phyloP scores from a whole-genome alignment of 2,797 vertebrate species.

The Hydrolagus colliei region DNA sequence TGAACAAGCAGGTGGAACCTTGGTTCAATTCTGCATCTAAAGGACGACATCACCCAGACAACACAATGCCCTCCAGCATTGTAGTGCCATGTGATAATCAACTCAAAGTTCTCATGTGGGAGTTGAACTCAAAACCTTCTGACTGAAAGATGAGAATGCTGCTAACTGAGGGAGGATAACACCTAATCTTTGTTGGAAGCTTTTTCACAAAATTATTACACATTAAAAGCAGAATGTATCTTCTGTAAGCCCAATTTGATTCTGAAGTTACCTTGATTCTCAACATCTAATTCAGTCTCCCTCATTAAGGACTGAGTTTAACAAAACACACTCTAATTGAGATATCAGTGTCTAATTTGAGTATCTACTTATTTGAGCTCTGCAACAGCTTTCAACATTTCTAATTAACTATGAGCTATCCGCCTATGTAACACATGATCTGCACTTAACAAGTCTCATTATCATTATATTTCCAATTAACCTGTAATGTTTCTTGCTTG shows the following conservation, averaged over 20 bases:
- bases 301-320: slow-evolving; percentile 1
- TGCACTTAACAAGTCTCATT: slow-evolving; percentile 49
- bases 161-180: no score
- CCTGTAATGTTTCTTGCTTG: slow-evolving; percentile 41
- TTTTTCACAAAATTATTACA: no score
- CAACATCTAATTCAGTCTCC: background rate
- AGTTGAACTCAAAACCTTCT: no score
- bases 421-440: slow-evolving; percentile 43
- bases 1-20: no score
- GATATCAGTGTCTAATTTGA: slow-evolving; percentile 27
- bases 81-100: no score
- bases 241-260: background rate
- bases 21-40: no score
- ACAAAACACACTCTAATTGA: slow-evolving; percentile 10
- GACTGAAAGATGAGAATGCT: no score
- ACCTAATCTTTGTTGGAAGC: no score
- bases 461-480: slow-evolving; percentile 47
- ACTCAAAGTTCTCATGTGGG: no score
- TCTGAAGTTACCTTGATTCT: background rate
- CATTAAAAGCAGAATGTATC: background rate
- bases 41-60: no score
- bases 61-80: no score
- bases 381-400: slow-evolving; percentile 39
- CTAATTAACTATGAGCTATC: slow-evolving; percentile 52
- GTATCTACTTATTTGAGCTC: slow-evolving; percentile 35